Evolutionary conservation across 2,797 vertebrate species (phyloP).

Genomic region (Spinus olivaceus): DNA sequence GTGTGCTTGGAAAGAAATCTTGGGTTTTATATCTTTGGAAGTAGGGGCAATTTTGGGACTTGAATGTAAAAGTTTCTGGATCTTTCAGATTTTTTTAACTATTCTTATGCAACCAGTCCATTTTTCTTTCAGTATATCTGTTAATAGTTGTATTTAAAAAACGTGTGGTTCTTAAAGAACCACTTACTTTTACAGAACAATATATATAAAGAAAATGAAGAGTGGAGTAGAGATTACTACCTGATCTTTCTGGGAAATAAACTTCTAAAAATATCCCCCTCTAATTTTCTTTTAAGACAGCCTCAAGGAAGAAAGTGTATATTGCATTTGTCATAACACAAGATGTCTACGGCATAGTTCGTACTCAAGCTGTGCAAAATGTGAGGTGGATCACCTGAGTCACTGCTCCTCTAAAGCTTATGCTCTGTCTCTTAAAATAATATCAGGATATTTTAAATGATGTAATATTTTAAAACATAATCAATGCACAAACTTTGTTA

Average conservation of each 20-base stretch:
- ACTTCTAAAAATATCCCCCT: background rate
- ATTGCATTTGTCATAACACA: background rate
- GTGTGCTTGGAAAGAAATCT: background rate
- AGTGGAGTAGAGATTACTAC: background rate
- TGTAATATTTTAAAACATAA: background rate
- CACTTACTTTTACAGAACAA: background rate
- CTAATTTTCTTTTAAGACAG: background rate
- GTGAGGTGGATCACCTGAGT: background rate
- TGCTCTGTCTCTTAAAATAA: background rate
- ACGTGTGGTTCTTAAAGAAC: background rate
- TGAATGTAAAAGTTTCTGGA: background rate
- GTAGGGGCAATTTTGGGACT: background rate
- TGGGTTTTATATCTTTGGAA: background rate
- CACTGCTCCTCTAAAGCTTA: background rate
- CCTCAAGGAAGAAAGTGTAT: background rate
- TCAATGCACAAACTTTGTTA: background rate
- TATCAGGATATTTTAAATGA: background rate
- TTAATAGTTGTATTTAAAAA: background rate
- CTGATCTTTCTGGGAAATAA: background rate
- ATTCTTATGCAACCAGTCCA: background rate
- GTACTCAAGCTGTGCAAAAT: background rate
- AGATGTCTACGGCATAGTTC: background rate
- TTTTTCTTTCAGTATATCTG: background rate
- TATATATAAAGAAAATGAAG: background rate
- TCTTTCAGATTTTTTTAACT: background rate